phyloP scores from a whole-genome alignment of 2,888 invertebrate genomes.

The Thera obeliscata region DNA sequence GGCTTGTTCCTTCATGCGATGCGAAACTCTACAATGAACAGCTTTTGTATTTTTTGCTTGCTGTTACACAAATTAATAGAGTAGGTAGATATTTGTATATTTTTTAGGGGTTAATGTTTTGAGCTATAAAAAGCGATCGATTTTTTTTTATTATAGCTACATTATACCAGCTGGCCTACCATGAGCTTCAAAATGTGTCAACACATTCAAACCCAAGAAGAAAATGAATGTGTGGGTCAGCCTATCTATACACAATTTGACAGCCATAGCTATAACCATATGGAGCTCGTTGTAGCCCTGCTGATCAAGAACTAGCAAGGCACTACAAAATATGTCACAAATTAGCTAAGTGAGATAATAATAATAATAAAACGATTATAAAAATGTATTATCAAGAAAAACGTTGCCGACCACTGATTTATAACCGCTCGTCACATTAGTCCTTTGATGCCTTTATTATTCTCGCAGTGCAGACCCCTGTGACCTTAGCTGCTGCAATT shows the following conservation, averaged over 20 bases:
- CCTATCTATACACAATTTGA: no score
- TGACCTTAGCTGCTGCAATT: conserved; percentile 26
- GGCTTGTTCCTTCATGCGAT: conserved; percentile 30
- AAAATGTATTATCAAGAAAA: not conserved
- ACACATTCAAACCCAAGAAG: no score
- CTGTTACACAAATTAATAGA: not conserved
- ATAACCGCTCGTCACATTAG: not conserved
- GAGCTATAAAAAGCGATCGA: no score
- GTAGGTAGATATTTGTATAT: not conserved
- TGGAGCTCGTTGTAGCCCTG: no score
- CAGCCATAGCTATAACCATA: no score
- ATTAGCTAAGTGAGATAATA: not conserved
- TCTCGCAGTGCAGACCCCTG: conserved; percentile 6
- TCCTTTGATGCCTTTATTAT: conserved; percentile 19
- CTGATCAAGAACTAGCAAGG: not conserved
- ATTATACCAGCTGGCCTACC: no score
- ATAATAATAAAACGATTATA: not conserved
- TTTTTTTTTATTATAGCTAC: no score
- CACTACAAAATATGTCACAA: not conserved
- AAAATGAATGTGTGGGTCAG: no score
- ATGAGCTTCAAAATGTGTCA: no score
- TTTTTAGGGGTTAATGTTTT: not conserved
- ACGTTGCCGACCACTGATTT: conserved; percentile 10
- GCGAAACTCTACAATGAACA: conserved; percentile 16
- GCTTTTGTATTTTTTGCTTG: not conserved